Evolutionary conservation across 2,888 invertebrate species (phyloP).

Genomic region (Flabesymbios commensalis): DNA sequence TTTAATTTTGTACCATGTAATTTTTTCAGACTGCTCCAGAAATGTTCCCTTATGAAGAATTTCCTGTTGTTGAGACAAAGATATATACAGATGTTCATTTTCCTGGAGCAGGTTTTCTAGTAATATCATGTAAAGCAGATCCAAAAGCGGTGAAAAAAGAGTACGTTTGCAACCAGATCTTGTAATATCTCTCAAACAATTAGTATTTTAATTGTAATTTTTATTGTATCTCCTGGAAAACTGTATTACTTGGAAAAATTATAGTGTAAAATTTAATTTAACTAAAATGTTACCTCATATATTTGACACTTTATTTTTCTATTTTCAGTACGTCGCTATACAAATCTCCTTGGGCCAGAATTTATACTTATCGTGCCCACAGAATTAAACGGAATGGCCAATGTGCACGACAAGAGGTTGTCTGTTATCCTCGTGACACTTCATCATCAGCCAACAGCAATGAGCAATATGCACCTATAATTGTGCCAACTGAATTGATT

Average conservation of each 20-base stretch:
- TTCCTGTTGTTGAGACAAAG: constrained; percentile 54
- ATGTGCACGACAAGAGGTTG: constrained; percentile 53
- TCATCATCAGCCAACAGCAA: constrained; percentile 47
- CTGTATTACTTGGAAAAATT: no score
- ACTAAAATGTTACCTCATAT: neutral
- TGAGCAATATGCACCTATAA: constrained; percentile 55
- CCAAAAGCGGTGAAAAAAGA: constrained; percentile 55
- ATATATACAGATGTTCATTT: constrained; percentile 55
- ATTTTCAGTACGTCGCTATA: constrained; percentile 49
- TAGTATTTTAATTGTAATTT: no score
- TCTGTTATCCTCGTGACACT: constrained; percentile 54
- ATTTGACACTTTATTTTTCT: neutral
- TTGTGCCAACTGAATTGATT: constrained; percentile 54
- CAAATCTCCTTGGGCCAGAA: constrained; percentile 56
- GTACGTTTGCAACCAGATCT: constrained; percentile 42
- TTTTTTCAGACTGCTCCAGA: constrained; percentile 53
- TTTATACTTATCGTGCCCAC: constrained; percentile 55
- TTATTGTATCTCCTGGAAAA: no score
- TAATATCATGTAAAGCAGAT: constrained; percentile 55
- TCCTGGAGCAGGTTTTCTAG: constrained; percentile 55
- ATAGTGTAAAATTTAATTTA: neutral
- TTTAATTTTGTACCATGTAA: neutral
- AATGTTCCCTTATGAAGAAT: constrained; percentile 57
- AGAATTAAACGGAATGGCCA: constrained; percentile 56
- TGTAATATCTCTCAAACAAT: no score